phyloP scores from a whole-genome alignment of 2,113 vertebrate species.

The Dissostichus mawsoni region DNA sequence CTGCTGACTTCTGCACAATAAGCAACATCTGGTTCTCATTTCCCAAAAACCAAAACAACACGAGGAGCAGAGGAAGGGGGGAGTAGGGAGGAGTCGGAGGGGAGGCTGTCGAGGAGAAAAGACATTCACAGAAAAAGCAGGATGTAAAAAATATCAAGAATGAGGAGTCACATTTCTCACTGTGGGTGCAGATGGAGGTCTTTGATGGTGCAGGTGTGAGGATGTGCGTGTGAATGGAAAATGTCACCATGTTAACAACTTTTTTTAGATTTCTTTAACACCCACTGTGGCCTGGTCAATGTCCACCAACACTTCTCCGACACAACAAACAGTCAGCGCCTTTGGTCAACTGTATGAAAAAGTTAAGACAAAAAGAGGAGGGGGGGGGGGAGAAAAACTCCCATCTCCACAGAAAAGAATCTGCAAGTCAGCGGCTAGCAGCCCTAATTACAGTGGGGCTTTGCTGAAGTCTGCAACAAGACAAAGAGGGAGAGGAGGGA shows the following conservation, averaged over 20 bases:
- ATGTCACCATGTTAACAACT: not conserved
- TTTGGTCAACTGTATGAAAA: conserved; percentile 66
- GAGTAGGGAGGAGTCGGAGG: conserved; percentile 15
- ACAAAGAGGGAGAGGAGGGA: conserved; percentile 25
- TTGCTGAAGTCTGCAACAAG: conserved; percentile 86
- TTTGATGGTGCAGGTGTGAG: conserved; percentile 62
- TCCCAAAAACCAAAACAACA: conserved; percentile 84
- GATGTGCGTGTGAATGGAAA: conserved; percentile 5
- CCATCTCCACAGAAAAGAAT: conserved; percentile 81
- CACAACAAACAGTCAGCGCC: conserved; percentile 48
- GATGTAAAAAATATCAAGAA: conserved; percentile 40
- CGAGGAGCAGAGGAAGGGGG: conserved; percentile 54
- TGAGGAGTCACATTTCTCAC: conserved; percentile 43
- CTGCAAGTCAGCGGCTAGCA: conserved; percentile 83
- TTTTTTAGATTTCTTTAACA: not conserved
- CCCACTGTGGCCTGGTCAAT: conserved; percentile 12
- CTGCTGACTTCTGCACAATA: conserved; percentile 78
- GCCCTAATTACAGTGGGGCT: conserved; percentile 84
- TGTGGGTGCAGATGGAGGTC: conserved; percentile 32
- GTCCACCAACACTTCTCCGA: conserved; percentile 34
- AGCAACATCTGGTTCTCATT: conserved; percentile 87
- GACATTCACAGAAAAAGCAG: conserved; percentile 43
- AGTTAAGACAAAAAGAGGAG: conserved; percentile 32
- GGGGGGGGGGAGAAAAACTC: conserved; percentile 35
- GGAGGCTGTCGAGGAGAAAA: conserved; percentile 35